Conservation (phyloP, 2,113 vertebrate species). For the Lota lota region DNA sequence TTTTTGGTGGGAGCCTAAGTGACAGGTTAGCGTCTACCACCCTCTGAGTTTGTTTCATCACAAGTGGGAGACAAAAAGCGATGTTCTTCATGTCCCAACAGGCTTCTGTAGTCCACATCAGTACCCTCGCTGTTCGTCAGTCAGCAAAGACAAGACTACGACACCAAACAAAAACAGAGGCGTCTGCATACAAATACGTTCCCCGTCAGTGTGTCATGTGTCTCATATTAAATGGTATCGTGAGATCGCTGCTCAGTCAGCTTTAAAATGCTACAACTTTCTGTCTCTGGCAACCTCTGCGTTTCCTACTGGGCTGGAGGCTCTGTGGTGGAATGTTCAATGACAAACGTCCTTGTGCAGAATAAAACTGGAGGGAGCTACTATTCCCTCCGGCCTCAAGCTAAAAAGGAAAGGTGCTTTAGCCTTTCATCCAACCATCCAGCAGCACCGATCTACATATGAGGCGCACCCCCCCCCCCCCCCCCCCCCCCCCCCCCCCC, state of each 20-base stretch:
- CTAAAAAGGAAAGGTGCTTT: constrained; percentile 32
- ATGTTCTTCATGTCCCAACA: too few relatives aligned
- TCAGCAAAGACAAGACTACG: too few relatives aligned
- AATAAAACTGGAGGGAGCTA: constrained; percentile 37
- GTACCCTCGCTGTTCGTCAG: too few relatives aligned
- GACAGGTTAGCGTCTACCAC: constrained; percentile 41
- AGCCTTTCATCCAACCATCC: constrained; percentile 44
- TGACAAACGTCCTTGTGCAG: constrained; percentile 67
- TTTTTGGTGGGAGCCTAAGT: constrained; percentile 36
- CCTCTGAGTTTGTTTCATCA: constrained; percentile 30
- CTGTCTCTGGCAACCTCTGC: constrained; percentile 13
- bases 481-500: constrained; percentile 19
- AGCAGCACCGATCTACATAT: constrained; percentile 49
- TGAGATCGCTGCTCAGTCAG: constrained; percentile 3
- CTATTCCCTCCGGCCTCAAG: constrained; percentile 55
- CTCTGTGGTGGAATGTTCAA: constrained; percentile 28
- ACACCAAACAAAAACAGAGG: too few relatives aligned
- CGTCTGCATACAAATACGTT: too few relatives aligned
- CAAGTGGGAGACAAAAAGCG: background rate
- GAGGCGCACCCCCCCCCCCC: constrained; percentile 12
- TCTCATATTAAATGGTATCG: background rate
- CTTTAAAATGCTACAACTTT: constrained; percentile 16
- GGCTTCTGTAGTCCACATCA: too few relatives aligned
- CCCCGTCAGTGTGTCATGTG: too few relatives aligned
- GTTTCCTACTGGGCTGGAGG: constrained; percentile 26